phyloP scores from a whole-genome alignment of 35 echinoderm and acorn worm species.

The Patiria miniata region DNA sequence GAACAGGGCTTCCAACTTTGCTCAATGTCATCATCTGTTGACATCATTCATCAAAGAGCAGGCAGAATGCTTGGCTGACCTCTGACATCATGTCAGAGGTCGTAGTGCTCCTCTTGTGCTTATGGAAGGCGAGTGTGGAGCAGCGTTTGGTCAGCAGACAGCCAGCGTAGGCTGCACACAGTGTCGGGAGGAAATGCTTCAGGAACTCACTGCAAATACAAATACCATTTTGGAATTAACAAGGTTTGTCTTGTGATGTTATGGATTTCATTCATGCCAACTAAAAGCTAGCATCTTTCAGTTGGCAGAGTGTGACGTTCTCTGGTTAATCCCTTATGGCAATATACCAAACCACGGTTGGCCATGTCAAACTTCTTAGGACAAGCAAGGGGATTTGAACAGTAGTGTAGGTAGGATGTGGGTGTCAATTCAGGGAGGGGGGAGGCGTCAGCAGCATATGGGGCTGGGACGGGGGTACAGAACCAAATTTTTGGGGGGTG shows the following conservation, averaged over 20 bases:
- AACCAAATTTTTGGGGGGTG: no score
- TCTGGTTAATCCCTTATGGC: neutral
- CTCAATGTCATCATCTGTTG: no score
- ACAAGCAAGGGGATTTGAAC: neutral
- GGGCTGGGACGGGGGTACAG: no score
- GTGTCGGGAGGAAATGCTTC: conserved; percentile 54
- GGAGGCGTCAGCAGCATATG: no score
- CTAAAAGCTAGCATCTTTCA: neutral
- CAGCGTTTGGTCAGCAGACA: conserved; percentile 83
- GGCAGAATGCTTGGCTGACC: conserved; percentile 63
- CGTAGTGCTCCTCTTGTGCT: conserved; percentile 62
- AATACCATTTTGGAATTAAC: neutral
- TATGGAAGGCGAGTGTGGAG: conserved; percentile 64
- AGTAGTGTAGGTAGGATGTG: no score
- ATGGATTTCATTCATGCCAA: neutral
- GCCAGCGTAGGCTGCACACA: conserved; percentile 84
- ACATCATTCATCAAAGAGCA: conserved; percentile 61
- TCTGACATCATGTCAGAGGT: conserved; percentile 84
- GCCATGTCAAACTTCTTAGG: neutral
- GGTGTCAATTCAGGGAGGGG: no score
- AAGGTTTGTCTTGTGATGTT: neutral
- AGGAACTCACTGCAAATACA: conserved; percentile 64
- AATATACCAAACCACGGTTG: neutral
- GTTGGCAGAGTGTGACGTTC: neutral
- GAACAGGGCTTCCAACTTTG: no score